Conservation (phyloP, 1,140 invertebrate genomes). For the Bombus soroeensis region DNA sequence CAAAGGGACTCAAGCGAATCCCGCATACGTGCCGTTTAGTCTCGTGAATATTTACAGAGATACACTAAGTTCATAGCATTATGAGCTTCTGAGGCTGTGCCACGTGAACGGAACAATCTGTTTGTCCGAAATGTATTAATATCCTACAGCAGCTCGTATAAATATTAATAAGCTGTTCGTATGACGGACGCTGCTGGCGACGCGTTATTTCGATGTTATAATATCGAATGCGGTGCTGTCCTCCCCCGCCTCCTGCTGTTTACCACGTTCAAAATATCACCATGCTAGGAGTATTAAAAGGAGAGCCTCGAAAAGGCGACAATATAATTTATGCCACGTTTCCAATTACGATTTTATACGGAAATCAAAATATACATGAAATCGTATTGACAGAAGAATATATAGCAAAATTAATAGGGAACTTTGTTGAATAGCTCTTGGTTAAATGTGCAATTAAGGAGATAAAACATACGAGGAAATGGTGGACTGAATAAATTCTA, state of each 20-base stretch:
- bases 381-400: no score
- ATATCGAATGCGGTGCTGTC: not conserved
- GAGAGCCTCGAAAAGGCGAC: not conserved
- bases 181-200: not conserved
- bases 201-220: conserved; percentile 30
- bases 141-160: conserved; percentile 30
- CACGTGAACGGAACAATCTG: conserved; percentile 42
- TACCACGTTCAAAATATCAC: not conserved
- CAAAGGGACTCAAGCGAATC: not conserved
- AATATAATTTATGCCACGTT: not conserved
- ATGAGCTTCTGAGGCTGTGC: conserved; percentile 42
- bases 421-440: no score
- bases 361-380: not conserved
- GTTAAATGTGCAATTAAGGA: no score
- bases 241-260: not conserved
- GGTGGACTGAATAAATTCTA: no score
- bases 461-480: no score
- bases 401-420: no score
- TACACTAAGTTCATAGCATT: conserved; percentile 33
- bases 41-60: conserved; percentile 43
- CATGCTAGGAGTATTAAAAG: not conserved
- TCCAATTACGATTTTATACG: not conserved
- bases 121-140: conserved; percentile 50
- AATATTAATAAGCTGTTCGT: conserved; percentile 46
- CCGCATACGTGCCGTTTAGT: conserved; percentile 7